Conservation (phyloP, 2,888 invertebrate genomes). For the Harmothoe impar region DNA sequence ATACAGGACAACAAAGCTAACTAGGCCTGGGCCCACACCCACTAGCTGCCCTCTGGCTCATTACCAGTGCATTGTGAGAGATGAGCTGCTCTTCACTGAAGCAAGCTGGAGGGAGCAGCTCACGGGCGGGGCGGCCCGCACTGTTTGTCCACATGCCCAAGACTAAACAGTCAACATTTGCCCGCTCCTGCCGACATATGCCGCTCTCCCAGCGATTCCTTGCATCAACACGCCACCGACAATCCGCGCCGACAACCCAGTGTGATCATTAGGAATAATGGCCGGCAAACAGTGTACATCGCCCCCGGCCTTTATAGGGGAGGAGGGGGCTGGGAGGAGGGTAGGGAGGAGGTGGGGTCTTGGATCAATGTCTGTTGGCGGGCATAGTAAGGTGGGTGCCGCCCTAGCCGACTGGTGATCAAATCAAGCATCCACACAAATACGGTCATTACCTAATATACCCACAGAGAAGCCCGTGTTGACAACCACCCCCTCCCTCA, state of each 20-base stretch:
- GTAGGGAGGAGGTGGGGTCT: background rate
- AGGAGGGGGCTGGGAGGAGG: background rate
- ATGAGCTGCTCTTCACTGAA: conserved; percentile 10
- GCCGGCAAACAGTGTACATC: conserved; percentile 21
- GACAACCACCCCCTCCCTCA: background rate
- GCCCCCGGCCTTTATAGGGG: background rate
- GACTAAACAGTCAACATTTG: conserved; percentile 50
- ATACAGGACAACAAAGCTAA: conserved; percentile 52
- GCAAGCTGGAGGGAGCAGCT: background rate
- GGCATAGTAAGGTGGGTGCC: background rate
- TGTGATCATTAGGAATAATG: conserved; percentile 32
- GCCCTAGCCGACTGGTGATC: background rate
- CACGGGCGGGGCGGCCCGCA: background rate
- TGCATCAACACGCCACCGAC: conserved; percentile 44
- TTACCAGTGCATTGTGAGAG: conserved; percentile 43
- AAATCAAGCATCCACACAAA: conserved; percentile 35
- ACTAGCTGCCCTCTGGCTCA: conserved; percentile 8
- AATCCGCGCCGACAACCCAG: background rate
- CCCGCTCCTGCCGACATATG: conserved; percentile 25
- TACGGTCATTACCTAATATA: background rate
- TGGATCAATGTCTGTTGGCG: conserved; percentile 25
- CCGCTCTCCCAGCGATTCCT: conserved; percentile 34
- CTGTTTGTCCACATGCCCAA: conserved; percentile 21
- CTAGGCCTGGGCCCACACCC: conserved; percentile 28
- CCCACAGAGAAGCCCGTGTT: background rate